Percentiles rank a stretch among this genome's conserved stretches.
These are phyloP conservation scores for Bellardia bayeri DNA, from an alignment of 2,888 invertebrate species.

Conservation along the genomic window DNA sequence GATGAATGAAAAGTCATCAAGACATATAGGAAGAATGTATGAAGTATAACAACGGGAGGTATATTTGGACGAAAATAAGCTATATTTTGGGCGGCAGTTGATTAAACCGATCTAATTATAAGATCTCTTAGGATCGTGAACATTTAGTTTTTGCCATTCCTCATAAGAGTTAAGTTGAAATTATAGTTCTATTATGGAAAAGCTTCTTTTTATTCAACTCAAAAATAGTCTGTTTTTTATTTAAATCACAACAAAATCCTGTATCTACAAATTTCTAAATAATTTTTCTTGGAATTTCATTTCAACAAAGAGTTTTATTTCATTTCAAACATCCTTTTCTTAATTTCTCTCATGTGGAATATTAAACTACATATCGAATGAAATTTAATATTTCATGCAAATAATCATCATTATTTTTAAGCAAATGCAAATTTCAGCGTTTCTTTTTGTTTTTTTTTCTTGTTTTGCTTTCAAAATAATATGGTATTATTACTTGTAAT, in stretches of 20 bases:
- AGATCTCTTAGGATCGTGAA: too few species aligned
- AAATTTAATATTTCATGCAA: slow-evolving; percentile 68
- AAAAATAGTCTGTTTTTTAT: not conserved
- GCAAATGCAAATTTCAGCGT: slow-evolving; percentile 48
- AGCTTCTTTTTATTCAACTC: too few species aligned
- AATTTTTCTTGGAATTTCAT: slow-evolving; percentile 34
- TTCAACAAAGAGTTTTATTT: not conserved
- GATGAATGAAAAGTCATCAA: too few species aligned
- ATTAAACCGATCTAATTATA: too few species aligned
- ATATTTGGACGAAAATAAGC: too few species aligned
- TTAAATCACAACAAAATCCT: not conserved
- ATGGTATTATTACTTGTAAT: slow-evolving; percentile 39
- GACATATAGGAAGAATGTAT: too few species aligned
- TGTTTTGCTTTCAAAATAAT: not conserved
- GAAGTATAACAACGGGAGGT: too few species aligned
- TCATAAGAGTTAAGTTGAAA: too few species aligned
- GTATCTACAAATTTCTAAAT: slow-evolving; percentile 9
- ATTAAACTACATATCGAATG: slow-evolving; percentile 41
- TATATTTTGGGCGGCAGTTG: too few species aligned
- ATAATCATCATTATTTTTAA: slow-evolving; percentile 39
- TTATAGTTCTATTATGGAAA: too few species aligned
- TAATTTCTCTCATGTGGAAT: not conserved
- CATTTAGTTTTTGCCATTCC: too few species aligned
- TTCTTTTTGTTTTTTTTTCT: not conserved
- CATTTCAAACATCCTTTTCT: slow-evolving; percentile 20